Base-by-base conservation (phyloP, 1,140 invertebrate species). In the Penaeus indicus region DNA sequence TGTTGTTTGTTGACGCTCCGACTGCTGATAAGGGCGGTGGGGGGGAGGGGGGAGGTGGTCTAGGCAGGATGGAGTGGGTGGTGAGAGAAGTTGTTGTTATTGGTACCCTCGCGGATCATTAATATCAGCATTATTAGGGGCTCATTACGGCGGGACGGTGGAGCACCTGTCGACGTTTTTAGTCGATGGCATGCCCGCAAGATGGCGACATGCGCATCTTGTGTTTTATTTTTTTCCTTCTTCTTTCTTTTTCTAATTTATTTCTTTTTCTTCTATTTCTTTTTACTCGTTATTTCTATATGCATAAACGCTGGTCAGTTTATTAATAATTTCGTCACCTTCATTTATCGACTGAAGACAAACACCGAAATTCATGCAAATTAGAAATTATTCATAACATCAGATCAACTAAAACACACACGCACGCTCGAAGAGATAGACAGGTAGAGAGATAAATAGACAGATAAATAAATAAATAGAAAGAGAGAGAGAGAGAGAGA, bases 401-500 rank as follows among this genome's bases (percentile, higher is more conserved):
- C n/a, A n/a, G n/a, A n/a, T n/a, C n/a, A 54, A 10, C 1, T 54
- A 11, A 10, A 54, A 3, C 1, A 54, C 8, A 5, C 11, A 54
- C 11, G 8, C 1, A 54, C 11, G 0, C 11, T 5, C 19, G 11
- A 10, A 47, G 38, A 78, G 75, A 42, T 1, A 47, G 38, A 16
- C 5, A 25, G 21, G n/a, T 42, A 21, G 75, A 22, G 8, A 22
- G 21, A 32, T 27, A 21, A 13, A 22, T 1, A 60, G 38, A 80
- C 22, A 25, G 42, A 80, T 1, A 21, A 38, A 79, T 38, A 79
- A 38, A 47, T 38, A 79, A 38, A 79, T 38, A 16, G 77, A 47
- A 54, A 47, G 38, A 16, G 38, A 79, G 38, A 47, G 25, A 79
- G 75, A 78, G 75, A 78, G 75, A 78, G 75, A 78, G 75, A 78